Base-by-base conservation (phyloP, 1,140 invertebrate species). In the Araneus ventricosus region DNA sequence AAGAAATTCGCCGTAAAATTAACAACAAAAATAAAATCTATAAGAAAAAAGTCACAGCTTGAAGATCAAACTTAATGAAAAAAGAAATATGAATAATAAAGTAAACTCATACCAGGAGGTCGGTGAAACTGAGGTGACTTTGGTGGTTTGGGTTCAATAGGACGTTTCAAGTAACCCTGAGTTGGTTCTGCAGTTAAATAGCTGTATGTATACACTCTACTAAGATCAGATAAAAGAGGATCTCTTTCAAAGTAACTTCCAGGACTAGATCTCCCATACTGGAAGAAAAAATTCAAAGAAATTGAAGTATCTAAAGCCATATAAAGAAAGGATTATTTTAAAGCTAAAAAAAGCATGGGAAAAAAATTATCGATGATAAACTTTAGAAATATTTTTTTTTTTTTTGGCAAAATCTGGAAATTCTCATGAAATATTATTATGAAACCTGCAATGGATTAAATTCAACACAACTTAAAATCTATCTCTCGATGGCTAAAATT, bases 81-180 rank as follows among this genome's bases (percentile, higher is more conserved):
- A 8, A 45, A 6, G 10, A 6, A 45, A 6, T 4, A 45, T 6
- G 4, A 27, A 4, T 24, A 70, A 6, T 8, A 6, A 45, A 0
- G 17, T 14, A 14, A 17, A 59, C 5, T 2, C 57, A 80, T 94
- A 95, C 95, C 95, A 91, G 95, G 95, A 39, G 98, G 98, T 95
- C 98, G 96, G 96, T 99, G 98, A 96, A 99, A 99, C 96, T 99
- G 98, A 93, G 98, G 98, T 94, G 98, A 98, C 93, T 98, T 97
- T 41, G 98, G 98, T 93, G 98, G 97, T 95, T 98, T 98, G n/a
- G 98, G 98, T 95, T 99, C 98, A 95, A 99, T 98, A 22, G 98
- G 98, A 95, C 98, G 97, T 95, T 97, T 97, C 95, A 99, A 96
- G 96, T 99, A 98, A 92, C 97, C 97, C 94, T 97, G 96, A 94